These are phyloP conservation scores for Sebastes minor DNA, from an alignment of 2,797 vertebrate genomes.

Conservation along the genomic window DNA sequence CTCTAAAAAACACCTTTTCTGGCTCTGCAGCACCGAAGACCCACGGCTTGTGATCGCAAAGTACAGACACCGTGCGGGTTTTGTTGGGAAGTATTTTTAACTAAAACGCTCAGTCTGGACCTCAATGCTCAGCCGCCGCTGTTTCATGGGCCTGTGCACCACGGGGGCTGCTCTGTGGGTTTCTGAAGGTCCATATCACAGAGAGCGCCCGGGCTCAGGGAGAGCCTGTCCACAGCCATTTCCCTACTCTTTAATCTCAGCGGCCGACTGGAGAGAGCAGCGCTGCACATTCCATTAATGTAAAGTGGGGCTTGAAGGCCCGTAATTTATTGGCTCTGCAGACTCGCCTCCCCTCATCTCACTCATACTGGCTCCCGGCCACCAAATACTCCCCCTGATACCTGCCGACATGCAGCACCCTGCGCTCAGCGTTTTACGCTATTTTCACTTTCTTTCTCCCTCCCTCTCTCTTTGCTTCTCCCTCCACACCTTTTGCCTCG, in stretches of 20 bases:
- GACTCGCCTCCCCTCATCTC: conserved; percentile 80
- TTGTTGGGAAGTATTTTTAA: conserved; percentile 10
- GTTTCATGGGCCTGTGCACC: conserved; percentile 27
- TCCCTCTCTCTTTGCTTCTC: conserved; percentile 11
- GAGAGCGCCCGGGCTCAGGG: conserved; percentile 44
- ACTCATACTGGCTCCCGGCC: conserved; percentile 77
- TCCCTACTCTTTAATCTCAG: conserved; percentile 81
- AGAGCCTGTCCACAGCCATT: conserved; percentile 78
- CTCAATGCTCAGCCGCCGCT: neutral
- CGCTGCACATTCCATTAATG: conserved; percentile 84
- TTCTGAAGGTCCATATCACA: conserved; percentile 64
- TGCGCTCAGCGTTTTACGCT: conserved; percentile 60
- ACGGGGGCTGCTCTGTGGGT: conserved; percentile 41
- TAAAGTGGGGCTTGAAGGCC: conserved; percentile 83
- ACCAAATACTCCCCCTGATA: conserved; percentile 80
- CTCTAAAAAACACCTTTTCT: neutral
- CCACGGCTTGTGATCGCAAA: neutral
- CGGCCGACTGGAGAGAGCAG: conserved; percentile 69
- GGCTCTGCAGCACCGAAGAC: neutral
- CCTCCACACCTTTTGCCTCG: conserved; percentile 1
- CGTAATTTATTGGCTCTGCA: conserved; percentile 85
- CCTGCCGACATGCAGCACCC: conserved; percentile 63
- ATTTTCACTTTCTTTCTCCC: conserved; percentile 52
- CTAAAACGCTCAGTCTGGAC: conserved; percentile 22
- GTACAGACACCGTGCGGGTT: neutral